Evolutionary conservation across 2,888 invertebrate genomes (phyloP), one percentile per base, ranked within the genome.

Genomic region (Litoditis marina): DNA sequence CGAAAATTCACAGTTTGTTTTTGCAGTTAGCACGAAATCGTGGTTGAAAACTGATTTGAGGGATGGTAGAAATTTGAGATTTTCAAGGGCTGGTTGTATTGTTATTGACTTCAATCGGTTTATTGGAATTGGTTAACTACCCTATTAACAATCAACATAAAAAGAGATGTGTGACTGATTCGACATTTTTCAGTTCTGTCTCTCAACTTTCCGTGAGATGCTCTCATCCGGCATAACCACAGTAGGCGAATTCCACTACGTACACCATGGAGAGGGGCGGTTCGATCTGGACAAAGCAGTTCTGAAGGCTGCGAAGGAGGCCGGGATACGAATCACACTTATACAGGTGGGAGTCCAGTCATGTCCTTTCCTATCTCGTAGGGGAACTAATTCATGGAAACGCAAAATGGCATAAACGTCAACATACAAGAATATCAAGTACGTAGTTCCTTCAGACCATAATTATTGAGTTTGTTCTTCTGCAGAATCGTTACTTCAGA

Each of bases 231-330:
- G 82, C 25, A 82, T 82, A 49, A 82, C 82, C 1, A 75, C 78
- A 3, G 82, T 82, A 7, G 82, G 82, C 22, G 82, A 82, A 56
- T 82, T 82, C 55, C 82, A 82, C 65, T 82, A 82, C 52, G 79
- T 82, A 1, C 82, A 82, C 64, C 82, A 82, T 56, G 74, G 73
- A 2, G 60, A 65, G 25, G 66, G 60, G 13, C 54, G 65, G 61
- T 78, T 78, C 64, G 77, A 76, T 39, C 66, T 81, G 32, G 81
- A 81, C 61, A 50, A 68, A 42, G 76, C 74, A 0, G 80, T 81
- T 0, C 63, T 81, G 16, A 71, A 76, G 58, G 81, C 81, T 1
- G 81, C 81, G 2, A 67, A 71, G 27, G 77, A 78, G 30, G 60
- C 74, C 7, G 81, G 81, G 7, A 81, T 81, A 27, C 61, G 81